Base-by-base conservation (phyloP, 53 echinoderm and acorn worm genomes). In the Paracentrotus lividus region DNA sequence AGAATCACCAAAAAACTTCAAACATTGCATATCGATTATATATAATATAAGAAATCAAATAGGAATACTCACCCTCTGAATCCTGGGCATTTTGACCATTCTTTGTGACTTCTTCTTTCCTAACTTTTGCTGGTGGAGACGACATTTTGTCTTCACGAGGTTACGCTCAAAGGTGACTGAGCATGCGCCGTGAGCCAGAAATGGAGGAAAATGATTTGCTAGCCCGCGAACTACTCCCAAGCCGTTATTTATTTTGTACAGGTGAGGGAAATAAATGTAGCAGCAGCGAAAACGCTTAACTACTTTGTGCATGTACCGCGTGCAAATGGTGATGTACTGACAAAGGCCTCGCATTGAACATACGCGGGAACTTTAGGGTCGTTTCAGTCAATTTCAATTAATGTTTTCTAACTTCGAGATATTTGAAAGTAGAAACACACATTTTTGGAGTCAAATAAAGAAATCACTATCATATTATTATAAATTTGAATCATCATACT, bases 1-100 rank as follows among this genome's bases (percentile, higher is more conserved):
- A 65, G 27, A 66, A 66, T 10, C 12, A 45, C 9, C 36, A 32
- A 53, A 44, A 90, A 20, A 49, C 27, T 38, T 90, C 26, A 24
- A 14, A 65, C 18, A n/a, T 7, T 1, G 24, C 90, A 65, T 24
- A 38, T 5, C 51, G 15, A 31, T 52, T 33, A 16, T 6, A 29
- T 31, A 32, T 1, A 91, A 52, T 91, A 55, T 75, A 75, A 49
- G 23, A 51, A 91, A 75, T 75, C 38, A 91, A 23, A 52, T 20
- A 5, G 57, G 53, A 36, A 52, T 76, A 91, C 96, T 98, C 90
- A 97, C 98, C 94, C 85, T 96, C 98, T 61, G 94, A 93, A 94
- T 98, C 98, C 45, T 96, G 97, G 78, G 93, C 97, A 94, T 98
- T 96, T 93, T 98, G 96, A 85, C 98, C 98, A 96, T 98, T 98